phyloP scores from a whole-genome alignment of 2,888 invertebrate species.

The Drosophila emarginata region DNA sequence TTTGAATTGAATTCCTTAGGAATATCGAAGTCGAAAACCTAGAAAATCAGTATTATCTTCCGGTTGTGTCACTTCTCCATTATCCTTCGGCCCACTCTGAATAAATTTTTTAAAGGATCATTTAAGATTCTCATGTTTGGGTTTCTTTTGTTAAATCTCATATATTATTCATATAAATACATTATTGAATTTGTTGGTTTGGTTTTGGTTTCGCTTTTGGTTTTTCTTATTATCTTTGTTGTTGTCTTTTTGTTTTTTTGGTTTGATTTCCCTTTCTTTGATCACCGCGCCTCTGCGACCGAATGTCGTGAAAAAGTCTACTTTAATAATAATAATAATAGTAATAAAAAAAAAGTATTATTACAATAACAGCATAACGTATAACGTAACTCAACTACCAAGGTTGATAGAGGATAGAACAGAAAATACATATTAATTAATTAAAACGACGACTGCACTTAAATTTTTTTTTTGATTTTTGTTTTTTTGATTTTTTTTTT shows the following conservation, averaged over 20 bases:
- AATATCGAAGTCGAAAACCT: too few species aligned
- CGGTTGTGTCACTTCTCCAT: too few species aligned
- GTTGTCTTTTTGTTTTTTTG: conserved; percentile 30
- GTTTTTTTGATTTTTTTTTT: conserved; percentile 1
- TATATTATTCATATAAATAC: conserved; percentile 74
- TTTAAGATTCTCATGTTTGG: not conserved
- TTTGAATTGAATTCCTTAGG: too few species aligned
- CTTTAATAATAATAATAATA: conserved; percentile 71
- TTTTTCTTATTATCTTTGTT: conserved; percentile 30
- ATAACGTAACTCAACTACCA: conserved; percentile 73
- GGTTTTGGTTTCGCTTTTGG: conserved; percentile 37
- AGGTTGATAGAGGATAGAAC: conserved; percentile 75
- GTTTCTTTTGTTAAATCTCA: conserved; percentile 68
- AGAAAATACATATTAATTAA: conserved; percentile 71
- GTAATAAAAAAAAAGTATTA: conserved; percentile 69
- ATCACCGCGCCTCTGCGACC: conserved; percentile 36
- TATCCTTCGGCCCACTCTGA: not conserved
- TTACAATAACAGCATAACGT: conserved; percentile 75
- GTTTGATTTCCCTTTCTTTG: conserved; percentile 21
- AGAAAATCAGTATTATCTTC: too few species aligned
- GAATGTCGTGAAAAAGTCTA: conserved; percentile 59
- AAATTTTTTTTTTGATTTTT: conserved; percentile 28
- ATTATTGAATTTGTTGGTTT: conserved; percentile 66
- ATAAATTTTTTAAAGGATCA: not conserved
- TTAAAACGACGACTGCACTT: conserved; percentile 68